A percentile compares a stretch with the other conserved stretches of the same genome.
Conservation (phyloP, 92 coral and sea anemone genomes). For the Chrysogorgia sp. region DNA sequence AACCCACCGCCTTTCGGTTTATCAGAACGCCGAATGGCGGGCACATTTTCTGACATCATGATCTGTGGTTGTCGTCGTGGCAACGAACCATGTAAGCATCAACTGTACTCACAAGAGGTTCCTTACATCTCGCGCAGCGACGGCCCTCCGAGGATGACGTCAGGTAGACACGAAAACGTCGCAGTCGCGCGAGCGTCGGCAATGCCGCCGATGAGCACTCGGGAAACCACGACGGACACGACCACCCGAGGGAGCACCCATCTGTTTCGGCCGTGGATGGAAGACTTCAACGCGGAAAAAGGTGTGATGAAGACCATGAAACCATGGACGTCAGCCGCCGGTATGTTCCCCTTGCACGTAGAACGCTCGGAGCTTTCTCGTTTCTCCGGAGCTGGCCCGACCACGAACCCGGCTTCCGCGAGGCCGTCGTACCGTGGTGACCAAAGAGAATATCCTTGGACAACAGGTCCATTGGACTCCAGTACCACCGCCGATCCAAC, state of each 20-base stretch:
- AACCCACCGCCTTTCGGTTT: conserved; percentile 6
- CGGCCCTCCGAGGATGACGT: neutral
- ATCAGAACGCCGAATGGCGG: neutral
- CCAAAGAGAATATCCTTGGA: neutral
- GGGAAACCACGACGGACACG: neutral
- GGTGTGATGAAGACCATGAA: neutral
- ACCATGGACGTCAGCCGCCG: conserved; percentile 4
- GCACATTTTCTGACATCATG: neutral
- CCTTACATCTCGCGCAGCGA: conserved; percentile 27
- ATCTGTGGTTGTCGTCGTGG: conserved; percentile 10
- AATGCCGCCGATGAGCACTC: neutral
- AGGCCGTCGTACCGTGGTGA: conserved; percentile 17
- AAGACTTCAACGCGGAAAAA: neutral
- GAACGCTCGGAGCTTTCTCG: neutral
- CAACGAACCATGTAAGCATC: conserved; percentile 27
- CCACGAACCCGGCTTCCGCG: conserved; percentile 11
- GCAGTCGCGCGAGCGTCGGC: neutral
- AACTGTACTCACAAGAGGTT: conserved; percentile 35
- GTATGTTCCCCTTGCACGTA: neutral
- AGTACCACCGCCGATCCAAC: neutral
- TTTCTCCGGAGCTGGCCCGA: neutral
- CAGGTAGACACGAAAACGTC: neutral
- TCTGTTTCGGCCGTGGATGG: conserved; percentile 40
- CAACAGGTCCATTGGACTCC: neutral
- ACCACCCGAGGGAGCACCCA: neutral